Base-by-base conservation (phyloP, 2,888 invertebrate species). In the Drosophila villosipedis region DNA sequence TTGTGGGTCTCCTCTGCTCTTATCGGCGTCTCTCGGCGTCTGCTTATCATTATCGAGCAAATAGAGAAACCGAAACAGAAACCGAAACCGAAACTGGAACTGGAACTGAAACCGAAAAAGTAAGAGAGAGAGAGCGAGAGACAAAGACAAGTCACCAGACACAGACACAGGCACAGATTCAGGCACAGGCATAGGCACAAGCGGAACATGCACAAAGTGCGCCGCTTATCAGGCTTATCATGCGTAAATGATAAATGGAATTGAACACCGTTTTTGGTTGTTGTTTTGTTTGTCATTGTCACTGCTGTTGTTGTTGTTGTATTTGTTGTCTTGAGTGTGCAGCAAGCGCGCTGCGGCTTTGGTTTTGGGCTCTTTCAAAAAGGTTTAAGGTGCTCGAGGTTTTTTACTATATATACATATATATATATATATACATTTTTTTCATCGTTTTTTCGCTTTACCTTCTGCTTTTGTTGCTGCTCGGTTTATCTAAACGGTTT, bases 181-280 rank as follows among this genome's bases (percentile, higher is more conserved):
- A 25, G 25, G 31, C 52, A 4, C 22, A 14, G 61, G 35, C 41
- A 50, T 14, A 47, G 33, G n/a, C 47, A 55, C 67, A 57, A 53
- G 43, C 52, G 33, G 47, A 64, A 74, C 67, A 74, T 74, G 62
- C 73, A 76, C 72, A 75, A 69, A 78, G 75, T 72, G 65, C 72
- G 71, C 63, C 77, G 73, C 80, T 83, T 83, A 83, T 83, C 82
- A 72, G 80, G 80, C 83, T 83, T 83, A 83, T 82, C 82, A 86
- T 73, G 80, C 83, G 74, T 86, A 80, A 80, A 86, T 83, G 83
- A 83, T 86, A 86, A 83, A 85, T 85, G 86, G 74, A 83, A 83
- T 85, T 83, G 80, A 85, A 76, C 66, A 68, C 64, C 68, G 62
- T 60, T 69, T 63, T 71, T 50, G 37, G 22, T 30, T 62, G 31